Evolutionary conservation across 37 sponge, comb jelly and placozoan genomes (phyloP), one percentile per base, ranked within the genome.

Genomic region (Aphrocallistes beatrix): DNA sequence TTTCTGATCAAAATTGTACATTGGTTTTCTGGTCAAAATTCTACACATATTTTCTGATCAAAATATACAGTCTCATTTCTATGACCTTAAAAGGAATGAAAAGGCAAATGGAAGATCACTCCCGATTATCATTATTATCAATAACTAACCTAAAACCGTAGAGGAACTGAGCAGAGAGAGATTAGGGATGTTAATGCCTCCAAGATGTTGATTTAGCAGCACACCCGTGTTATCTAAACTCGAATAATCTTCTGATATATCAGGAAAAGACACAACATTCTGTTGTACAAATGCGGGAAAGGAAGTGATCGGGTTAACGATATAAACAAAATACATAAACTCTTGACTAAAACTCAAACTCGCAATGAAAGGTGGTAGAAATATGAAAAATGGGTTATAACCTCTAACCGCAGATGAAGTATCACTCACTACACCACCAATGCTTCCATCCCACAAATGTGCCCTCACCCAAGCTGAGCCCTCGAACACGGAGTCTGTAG

Each of bases 401-500:
- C n/a, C 75, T 32, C 75, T 19, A 32, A 60, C 75, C n/a, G n/a
- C 8, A 60, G 17, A 19, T 30, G n/a, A 13, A 32, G 75, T 25
- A 19, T 60, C 75, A 19, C 28, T 60, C 21, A 25, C 75, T 13
- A 60, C 8, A 19, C 90, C 95, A 85, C 90, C 92, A 28, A 32
- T 8, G 36, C 88, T 90, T 37, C 95, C 95, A 86, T 94, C 95
- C 95, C 95, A 94, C 23, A 89, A 39, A 38, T 90, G 92, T 16
- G 82, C 89, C 23, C 87, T 85, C 81, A 94, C 0, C 95, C 95
- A 94, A 0, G 88, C 90, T 1, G 91, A 89, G 32, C 93, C 95
- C 25, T 92, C 92, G 16, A 94, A 42, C 30, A 28, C 83, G 0
- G 88, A 37, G 16, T 83, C 17, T 49, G 36, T 85, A 30, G 90